Conservation (phyloP, 1,140 invertebrate genomes). For the Drosophila lacertosa region DNA sequence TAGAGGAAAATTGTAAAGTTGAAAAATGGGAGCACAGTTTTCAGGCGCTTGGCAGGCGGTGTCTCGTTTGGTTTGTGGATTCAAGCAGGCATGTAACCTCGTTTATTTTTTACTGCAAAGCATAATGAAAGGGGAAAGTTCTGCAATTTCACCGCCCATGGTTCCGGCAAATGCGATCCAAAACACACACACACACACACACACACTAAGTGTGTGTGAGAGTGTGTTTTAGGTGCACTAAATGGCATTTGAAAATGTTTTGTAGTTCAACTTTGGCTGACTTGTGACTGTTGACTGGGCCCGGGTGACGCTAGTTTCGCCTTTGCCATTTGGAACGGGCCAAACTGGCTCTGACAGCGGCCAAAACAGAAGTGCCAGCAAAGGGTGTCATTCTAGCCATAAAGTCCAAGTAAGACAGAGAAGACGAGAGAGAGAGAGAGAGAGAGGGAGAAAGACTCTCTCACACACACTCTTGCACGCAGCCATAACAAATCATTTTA, state of each 20-base stretch:
- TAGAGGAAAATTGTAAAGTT: conserved; percentile 4
- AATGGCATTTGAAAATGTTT: conserved; percentile 60
- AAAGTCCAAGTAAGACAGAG: too few relatives aligned
- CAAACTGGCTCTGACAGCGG: conserved; percentile 30
- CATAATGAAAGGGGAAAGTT: conserved; percentile 62
- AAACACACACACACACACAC: conserved; percentile 19
- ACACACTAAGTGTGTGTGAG: conserved; percentile 2
- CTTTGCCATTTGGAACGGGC: conserved; percentile 44
- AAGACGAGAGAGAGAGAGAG: too few relatives aligned
- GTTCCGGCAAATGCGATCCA: conserved; percentile 41
- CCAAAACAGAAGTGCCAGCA: conserved; percentile 2
- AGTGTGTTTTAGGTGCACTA: conserved; percentile 46
- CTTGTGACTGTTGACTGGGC: conserved; percentile 27
- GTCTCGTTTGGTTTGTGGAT: conserved; percentile 55
- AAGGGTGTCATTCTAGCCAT: conserved; percentile 25
- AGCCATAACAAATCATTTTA: conserved; percentile 47
- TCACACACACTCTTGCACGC: conserved; percentile 9
- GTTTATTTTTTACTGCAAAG: conserved; percentile 44
- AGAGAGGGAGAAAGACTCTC: conserved; percentile 7
- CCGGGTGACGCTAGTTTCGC: conserved; percentile 46
- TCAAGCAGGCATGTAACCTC: conserved; percentile 61
- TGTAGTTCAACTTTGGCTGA: conserved; percentile 46
- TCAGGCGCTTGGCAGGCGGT: conserved; percentile 26
- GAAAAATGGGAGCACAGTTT: conserved; percentile 36
- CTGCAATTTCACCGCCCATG: conserved; percentile 51